Evolutionary conservation across 2,888 invertebrate genomes (phyloP), one percentile per base, ranked within the genome.

Genomic region (Seira sanloemensis): DNA sequence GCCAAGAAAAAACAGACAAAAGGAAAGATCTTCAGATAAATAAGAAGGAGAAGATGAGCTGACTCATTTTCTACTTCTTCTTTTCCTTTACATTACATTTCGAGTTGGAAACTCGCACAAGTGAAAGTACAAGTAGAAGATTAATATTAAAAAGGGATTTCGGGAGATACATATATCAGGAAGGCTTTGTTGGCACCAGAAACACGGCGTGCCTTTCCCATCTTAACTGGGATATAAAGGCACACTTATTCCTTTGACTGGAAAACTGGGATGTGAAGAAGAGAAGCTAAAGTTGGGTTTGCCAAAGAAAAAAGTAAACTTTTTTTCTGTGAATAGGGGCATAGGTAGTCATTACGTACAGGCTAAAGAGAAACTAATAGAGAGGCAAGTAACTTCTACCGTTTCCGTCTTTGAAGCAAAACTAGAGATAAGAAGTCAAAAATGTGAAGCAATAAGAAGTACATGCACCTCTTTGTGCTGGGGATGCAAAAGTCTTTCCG

Each of bases 1-100:
- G 80, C 80, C n/a, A 80, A 66, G 58, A 58, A 67, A 81, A 81
- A 81, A 81, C 69, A 76, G 76, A 81, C 75, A 81, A 71, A 80
- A 76, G 80, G 68, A n/a, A n/a, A n/a, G n/a, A 80, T 80, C 66
- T 75, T 69, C 18, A 76, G 81, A 81, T 81, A 81, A 81, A 76
- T 25, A 76, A 54, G 81, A 75, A 75, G 80, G 72, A 19, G 9
- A 25, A 25, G n/a, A n/a, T n/a, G n/a, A 73, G 81, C 69, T 81
- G 80, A 80, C 80, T 80, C 69, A 27, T 46, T 75, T 80, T 80
- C 62, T 79, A 26, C 37, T 58, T 62, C 62, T 27, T 58, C 74
- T 27, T 74, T n/a, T n/a, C 37, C 18, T 24, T 23, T 58, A 21
- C 26, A 65, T 62, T 19, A 71, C 23, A 37, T 4, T 27, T 65